phyloP scores from a whole-genome alignment of 2,113 vertebrate species.

The Natator depressus region DNA sequence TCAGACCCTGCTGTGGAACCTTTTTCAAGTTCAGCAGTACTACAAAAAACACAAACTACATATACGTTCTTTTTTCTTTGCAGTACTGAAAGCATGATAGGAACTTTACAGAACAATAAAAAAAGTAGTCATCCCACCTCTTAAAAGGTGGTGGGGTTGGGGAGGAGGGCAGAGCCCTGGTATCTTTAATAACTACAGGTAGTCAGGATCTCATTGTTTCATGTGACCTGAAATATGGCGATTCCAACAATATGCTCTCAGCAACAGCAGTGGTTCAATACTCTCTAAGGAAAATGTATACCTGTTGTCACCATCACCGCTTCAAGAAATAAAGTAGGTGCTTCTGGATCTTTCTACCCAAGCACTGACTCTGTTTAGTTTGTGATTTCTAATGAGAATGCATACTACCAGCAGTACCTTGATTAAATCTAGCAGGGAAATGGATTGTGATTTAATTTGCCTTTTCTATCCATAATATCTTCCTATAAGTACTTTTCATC shows the following conservation, averaged over 20 bases:
- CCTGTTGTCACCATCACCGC: background rate
- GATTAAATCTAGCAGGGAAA: background rate
- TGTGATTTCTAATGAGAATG: background rate
- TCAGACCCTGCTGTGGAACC: background rate
- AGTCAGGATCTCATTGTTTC: conserved; percentile 40
- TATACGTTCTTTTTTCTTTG: no score
- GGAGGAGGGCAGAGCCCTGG: background rate
- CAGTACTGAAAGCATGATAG: no score
- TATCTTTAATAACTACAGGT: conserved; percentile 52
- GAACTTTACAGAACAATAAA: no score
- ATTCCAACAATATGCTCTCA: conserved; percentile 1
- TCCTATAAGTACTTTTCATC: no score
- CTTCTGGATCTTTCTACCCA: background rate
- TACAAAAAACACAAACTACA: no score
- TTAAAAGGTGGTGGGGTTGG: no score
- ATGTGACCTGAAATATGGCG: conserved; percentile 25
- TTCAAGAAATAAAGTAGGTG: background rate
- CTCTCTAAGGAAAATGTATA: background rate
- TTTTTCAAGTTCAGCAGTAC: no score
- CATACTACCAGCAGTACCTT: background rate
- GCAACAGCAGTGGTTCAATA: conserved; percentile 33
- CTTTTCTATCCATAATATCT: background rate
- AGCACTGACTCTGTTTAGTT: background rate
- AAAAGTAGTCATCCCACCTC: no score
- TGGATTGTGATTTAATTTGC: background rate